Evolutionary conservation across 2,888 invertebrate species (phyloP).

Genomic region (Callyntrura guangdongensis): DNA sequence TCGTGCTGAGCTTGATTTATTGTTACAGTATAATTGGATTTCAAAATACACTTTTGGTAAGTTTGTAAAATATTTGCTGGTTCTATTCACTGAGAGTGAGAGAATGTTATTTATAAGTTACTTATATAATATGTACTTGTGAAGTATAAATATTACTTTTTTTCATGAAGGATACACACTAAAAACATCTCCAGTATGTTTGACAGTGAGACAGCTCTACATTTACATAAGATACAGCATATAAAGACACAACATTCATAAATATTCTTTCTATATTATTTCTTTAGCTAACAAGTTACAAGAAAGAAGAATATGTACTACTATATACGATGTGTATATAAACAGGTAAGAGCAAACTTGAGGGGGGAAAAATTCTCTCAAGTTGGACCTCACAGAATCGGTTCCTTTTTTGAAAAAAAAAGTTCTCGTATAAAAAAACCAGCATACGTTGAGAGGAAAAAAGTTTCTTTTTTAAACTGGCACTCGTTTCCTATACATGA

Average conservation of each 20-base stretch:
- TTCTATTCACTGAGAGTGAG: not conserved
- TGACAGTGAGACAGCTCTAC: conserved; percentile 8
- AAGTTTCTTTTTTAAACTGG: conserved; percentile 36
- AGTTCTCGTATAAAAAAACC: conserved; percentile 51
- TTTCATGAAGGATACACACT: not conserved
- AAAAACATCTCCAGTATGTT: conserved; percentile 36
- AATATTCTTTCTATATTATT: conserved; percentile 1
- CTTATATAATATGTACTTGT: not conserved
- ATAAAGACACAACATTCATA: not conserved
- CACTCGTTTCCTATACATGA: not conserved
- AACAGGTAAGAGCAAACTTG: conserved; percentile 59
- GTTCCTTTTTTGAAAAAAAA: conserved; percentile 21
- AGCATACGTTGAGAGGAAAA: conserved; percentile 25
- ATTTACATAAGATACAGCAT: conserved; percentile 17
- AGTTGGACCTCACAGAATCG: conserved; percentile 60
- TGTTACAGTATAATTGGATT: conserved; percentile 54
- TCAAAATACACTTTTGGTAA: conserved; percentile 44
- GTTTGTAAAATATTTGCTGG: not conserved
- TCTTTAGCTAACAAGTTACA: not conserved
- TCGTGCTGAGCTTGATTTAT: conserved; percentile 63
- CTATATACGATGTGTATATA: conserved; percentile 25
- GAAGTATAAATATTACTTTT: not conserved
- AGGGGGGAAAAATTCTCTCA: conserved; percentile 71
- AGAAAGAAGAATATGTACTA: not conserved
- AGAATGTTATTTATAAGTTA: not conserved